Base-by-base conservation (phyloP, 2,113 vertebrate species). In the Diphyllodes magnificus region DNA sequence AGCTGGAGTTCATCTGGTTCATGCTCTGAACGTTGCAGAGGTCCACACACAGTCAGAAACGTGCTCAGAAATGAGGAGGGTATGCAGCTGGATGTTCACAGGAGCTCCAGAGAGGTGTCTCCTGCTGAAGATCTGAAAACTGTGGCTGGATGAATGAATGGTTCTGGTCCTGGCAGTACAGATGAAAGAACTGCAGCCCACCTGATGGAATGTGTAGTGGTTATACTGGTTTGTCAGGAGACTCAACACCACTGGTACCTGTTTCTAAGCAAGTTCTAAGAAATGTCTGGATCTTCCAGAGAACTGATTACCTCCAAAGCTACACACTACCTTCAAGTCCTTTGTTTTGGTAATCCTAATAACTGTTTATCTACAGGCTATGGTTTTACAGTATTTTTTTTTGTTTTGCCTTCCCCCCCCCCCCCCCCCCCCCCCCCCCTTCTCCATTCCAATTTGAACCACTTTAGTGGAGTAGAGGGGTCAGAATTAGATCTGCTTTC, bases 61-160 rank as follows among this genome's bases (percentile, higher is more conserved):
- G 7, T 40, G 31, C 28, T 39, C 12, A 15, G 0, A 5, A 42
- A 39, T 47, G 53, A 44, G 49, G 59, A 49, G 17, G 47, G 4
- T 45, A 6, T 59, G 53, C 56, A 68, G 11, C 14, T 54, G 53
- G 18, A 56, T 1, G 0, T 44, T 51, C 21, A 51, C 23, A 42
- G 33, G 44, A 81, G 11, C 22, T 86, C 40, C 37, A 81, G 24
- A 24, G 47, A 28, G 27, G 19, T 33, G 65, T 57, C 30, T 88
- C 56, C 70, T 56, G 33, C 11, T 49, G 70, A 49, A 4, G 15
- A 8, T n/a, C 31, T 33, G 42, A 51, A 49, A 91, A 22, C 28
- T 1, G 0, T 49, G 42, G 19, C 31, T 37, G 37, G 28, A 15
- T 44, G 24, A 44, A 65, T 8, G 12, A 40, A 40, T 2, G 3